Evolutionary conservation across 2,888 invertebrate genomes (phyloP).

Genomic region (Ametastegia equiseti): DNA sequence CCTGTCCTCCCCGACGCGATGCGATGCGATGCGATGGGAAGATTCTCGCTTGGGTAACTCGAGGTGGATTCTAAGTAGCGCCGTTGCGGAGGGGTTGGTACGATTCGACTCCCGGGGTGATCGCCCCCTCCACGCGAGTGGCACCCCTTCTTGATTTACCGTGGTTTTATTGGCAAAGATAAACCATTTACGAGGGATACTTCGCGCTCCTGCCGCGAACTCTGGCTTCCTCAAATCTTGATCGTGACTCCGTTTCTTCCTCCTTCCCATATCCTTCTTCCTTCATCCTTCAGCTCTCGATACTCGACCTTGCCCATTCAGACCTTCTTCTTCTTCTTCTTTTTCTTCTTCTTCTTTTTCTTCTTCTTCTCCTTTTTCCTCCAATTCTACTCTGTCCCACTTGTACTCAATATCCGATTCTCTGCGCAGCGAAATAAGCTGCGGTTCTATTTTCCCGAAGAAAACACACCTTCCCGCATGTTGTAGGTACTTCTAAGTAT

Average conservation of each 20-base stretch:
- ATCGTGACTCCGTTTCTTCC: neutral
- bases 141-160: slow-evolving; percentile 53
- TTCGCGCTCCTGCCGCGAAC: slow-evolving; percentile 18
- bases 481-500: neutral
- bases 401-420: neutral
- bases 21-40: no score
- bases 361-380: no score
- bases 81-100: slow-evolving; percentile 50
- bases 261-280: neutral
- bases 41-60: slow-evolving; percentile 30
- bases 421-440: neutral
- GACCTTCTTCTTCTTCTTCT: neutral
- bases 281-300: neutral
- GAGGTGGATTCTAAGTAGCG: slow-evolving; percentile 36
- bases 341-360: neutral
- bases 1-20: neutral
- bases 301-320: neutral
- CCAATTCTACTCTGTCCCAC: no score
- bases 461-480: neutral
- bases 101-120: slow-evolving; percentile 32
- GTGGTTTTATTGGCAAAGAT: slow-evolving; percentile 53
- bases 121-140: slow-evolving; percentile 8
- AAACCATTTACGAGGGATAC: slow-evolving; percentile 50
- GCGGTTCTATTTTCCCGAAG: neutral
- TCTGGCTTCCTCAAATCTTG: slow-evolving; percentile 18